These are phyloP conservation scores for Tenebrio molitor DNA, from an alignment of 1,140 invertebrate genomes.

Conservation along the genomic window DNA sequence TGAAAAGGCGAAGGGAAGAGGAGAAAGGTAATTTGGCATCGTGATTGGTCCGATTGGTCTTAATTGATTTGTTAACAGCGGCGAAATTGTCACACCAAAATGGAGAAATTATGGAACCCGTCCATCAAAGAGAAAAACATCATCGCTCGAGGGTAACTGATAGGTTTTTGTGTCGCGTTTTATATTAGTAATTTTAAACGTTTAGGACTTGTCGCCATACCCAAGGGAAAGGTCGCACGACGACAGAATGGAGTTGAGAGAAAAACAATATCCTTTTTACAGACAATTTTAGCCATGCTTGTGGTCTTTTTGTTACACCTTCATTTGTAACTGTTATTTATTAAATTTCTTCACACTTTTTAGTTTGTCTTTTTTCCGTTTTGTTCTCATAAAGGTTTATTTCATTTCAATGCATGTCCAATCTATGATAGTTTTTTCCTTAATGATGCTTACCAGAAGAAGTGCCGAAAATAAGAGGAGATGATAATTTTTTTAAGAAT, in stretches of 20 bases:
- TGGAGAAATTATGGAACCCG: slow-evolving; percentile 70
- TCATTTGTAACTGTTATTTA: slow-evolving; percentile 37
- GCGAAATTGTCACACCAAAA: slow-evolving; percentile 70
- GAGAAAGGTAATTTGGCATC: slow-evolving; percentile 79
- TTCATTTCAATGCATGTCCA: slow-evolving; percentile 23
- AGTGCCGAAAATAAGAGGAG: slow-evolving; percentile 72
- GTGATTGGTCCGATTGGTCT: background rate
- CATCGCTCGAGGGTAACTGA: slow-evolving; percentile 70
- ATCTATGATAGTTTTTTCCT: slow-evolving; percentile 63
- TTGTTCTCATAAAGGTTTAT: background rate
- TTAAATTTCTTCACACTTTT: slow-evolving; percentile 33
- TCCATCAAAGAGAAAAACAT: slow-evolving; percentile 69
- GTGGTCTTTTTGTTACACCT: slow-evolving; percentile 3
- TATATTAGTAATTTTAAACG: slow-evolving; percentile 59
- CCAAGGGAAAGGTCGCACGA: slow-evolving; percentile 75
- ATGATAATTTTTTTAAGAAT: slow-evolving; percentile 63
- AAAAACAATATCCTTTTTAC: slow-evolving; percentile 87
- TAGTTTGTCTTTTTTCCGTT: slow-evolving; percentile 15
- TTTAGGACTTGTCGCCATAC: slow-evolving; percentile 81
- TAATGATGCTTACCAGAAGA: slow-evolving; percentile 69
- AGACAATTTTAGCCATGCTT: slow-evolving; percentile 15
- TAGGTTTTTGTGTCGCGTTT: slow-evolving; percentile 37
- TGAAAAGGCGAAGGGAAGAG: slow-evolving; percentile 81
- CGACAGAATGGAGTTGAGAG: slow-evolving; percentile 74
- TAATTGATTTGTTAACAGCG: slow-evolving; percentile 58